These are phyloP conservation scores for Calliphora vomitoria DNA, from an alignment of 2,888 invertebrate species.

Conservation along the genomic window DNA sequence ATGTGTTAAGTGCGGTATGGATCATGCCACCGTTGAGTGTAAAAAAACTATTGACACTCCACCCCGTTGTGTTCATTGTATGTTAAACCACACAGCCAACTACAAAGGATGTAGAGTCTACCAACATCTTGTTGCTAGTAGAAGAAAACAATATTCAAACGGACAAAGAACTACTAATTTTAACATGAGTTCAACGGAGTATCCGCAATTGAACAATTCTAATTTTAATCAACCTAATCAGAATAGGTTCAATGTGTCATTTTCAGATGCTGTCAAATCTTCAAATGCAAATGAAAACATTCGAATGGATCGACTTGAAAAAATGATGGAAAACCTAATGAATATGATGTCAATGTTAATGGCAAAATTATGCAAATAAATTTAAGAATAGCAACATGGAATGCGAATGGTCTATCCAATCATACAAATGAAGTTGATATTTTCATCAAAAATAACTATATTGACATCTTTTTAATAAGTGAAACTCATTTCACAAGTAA, in stretches of 20 bases:
- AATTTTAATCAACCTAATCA: slow-evolving; percentile 1
- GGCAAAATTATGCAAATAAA: slow-evolving; percentile 13
- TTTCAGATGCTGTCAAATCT: slow-evolving; percentile 5
- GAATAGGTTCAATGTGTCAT: slow-evolving; percentile 7
- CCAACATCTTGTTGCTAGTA: neutral
- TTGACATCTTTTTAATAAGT: slow-evolving; percentile 53
- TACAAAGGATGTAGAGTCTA: slow-evolving; percentile 42
- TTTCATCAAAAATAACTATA: slow-evolving; percentile 27
- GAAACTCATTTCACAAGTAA: slow-evolving; percentile 59
- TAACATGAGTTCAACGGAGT: neutral
- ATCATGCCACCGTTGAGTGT: neutral
- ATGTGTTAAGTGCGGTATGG: slow-evolving; percentile 24
- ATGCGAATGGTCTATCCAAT: slow-evolving; percentile 39
- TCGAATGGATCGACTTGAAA: neutral
- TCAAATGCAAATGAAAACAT: neutral
- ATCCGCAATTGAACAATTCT: neutral
- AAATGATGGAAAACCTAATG: neutral
- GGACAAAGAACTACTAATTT: slow-evolving; percentile 4
- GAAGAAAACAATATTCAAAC: neutral
- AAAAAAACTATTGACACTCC: neutral
- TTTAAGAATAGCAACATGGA: slow-evolving; percentile 21
- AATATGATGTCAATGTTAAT: slow-evolving; percentile 8
- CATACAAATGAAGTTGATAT: slow-evolving; percentile 54
- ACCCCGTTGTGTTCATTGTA: slow-evolving; percentile 37
- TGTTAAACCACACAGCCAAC: slow-evolving; percentile 38